A percentile compares a stretch with the other conserved stretches of the same genome.
Evolutionary conservation across 2,797 vertebrate genomes (phyloP).

Genomic region (Hoplostethus mediterraneus): DNA sequence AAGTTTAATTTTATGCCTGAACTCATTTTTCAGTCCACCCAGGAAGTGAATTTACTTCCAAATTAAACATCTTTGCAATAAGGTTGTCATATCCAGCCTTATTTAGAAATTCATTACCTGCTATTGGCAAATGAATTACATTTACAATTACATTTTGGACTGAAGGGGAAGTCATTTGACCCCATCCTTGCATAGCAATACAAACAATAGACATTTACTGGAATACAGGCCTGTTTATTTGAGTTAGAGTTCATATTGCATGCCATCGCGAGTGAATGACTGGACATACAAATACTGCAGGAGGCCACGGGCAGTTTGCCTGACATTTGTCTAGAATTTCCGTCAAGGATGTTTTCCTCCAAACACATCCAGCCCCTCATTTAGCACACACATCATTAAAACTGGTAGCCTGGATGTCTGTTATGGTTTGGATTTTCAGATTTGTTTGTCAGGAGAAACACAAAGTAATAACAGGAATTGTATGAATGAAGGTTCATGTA

Average conservation of each 20-base stretch:
- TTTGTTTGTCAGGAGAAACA: slow-evolving; percentile 11
- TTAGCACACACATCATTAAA: slow-evolving; percentile 48
- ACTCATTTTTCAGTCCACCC: no score
- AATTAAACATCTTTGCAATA: no score
- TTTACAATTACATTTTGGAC: slow-evolving; percentile 29
- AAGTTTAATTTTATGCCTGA: no score
- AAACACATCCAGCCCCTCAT: slow-evolving; percentile 57
- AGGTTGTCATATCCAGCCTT: no score
- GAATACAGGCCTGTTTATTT: slow-evolving; percentile 68
- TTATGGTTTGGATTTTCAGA: slow-evolving; percentile 1
- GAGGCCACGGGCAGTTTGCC: slow-evolving; percentile 1
- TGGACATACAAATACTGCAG: slow-evolving; percentile 63
- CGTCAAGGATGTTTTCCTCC: slow-evolving; percentile 65
- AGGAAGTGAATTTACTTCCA: no score
- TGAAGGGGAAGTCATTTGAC: slow-evolving; percentile 42
- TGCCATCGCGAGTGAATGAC: slow-evolving; percentile 58
- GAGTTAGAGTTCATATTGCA: slow-evolving; percentile 63
- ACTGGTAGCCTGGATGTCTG: background rate
- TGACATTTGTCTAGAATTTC: slow-evolving; percentile 55
- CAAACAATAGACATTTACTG: slow-evolving; percentile 47
- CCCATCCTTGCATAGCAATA: slow-evolving; percentile 7
- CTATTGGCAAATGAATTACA: no score
- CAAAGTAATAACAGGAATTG: background rate
- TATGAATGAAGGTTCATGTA: slow-evolving; percentile 18
- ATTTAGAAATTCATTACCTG: no score